phyloP scores from a whole-genome alignment of 2,888 invertebrate genomes.

The Caenorhabditis sp. region DNA sequence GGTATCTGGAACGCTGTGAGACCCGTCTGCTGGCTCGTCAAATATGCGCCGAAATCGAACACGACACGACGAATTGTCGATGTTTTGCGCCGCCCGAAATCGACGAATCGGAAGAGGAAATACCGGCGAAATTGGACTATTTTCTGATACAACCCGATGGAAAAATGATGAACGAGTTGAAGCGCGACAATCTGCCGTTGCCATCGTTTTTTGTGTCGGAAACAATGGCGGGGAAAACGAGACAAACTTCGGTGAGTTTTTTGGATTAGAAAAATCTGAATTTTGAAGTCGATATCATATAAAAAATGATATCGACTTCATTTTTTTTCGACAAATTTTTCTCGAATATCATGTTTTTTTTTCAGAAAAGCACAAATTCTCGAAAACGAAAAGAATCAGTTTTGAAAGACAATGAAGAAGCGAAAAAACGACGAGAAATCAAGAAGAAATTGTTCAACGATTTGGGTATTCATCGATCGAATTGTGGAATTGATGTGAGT shows the following conservation, averaged over 20 bases:
- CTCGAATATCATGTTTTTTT: too few species aligned
- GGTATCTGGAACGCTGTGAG: constrained; percentile 15
- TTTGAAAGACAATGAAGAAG: constrained; percentile 14
- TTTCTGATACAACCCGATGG: constrained; percentile 22
- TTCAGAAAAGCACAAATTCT: neutral
- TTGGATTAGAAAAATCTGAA: too few species aligned
- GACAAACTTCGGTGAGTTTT: neutral
- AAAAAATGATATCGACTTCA: too few species aligned
- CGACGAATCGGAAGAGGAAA: neutral
- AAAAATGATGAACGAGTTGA: constrained; percentile 4
- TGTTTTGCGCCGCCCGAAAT: constrained; percentile 18
- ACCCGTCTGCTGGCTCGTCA: constrained; percentile 7
- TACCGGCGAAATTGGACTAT: constrained; percentile 8
- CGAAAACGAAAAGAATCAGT: constrained; percentile 10
- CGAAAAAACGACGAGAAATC: constrained; percentile 20
- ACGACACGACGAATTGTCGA: constrained; percentile 19
- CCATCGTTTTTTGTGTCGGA: neutral
- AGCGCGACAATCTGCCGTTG: neutral
- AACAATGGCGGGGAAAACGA: neutral
- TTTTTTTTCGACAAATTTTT: too few species aligned
- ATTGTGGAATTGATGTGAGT: constrained; percentile 37
- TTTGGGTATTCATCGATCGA: constrained; percentile 32
- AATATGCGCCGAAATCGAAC: constrained; percentile 16
- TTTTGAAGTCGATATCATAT: too few species aligned
- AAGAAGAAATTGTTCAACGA: constrained; percentile 40